Evolutionary conservation across 2,113 vertebrate genomes (phyloP).

Genomic region (Platycercus adscitus): DNA sequence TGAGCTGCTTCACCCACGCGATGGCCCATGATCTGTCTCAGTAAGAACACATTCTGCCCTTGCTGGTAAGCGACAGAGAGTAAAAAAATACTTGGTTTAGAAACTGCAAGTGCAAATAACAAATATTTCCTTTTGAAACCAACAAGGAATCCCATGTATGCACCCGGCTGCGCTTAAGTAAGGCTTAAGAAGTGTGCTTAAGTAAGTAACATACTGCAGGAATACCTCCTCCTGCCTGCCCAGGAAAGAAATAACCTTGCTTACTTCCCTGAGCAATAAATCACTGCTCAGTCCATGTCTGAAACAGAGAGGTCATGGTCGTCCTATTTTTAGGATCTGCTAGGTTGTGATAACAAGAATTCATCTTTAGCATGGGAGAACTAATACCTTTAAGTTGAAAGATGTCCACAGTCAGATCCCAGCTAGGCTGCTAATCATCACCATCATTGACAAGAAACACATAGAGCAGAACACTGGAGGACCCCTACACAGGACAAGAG

Average conservation of each 20-base stretch:
- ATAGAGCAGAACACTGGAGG: neutral
- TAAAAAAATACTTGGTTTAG: neutral
- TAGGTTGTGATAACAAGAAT: constrained; percentile 69
- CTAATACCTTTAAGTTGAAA: neutral
- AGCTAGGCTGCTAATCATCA: neutral
- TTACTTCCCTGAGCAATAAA: constrained; percentile 59
- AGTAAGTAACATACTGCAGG: neutral
- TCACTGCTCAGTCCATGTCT: constrained; percentile 55
- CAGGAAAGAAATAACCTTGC: neutral
- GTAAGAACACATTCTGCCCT: neutral
- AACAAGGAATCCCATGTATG: neutral
- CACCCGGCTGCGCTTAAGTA: neutral
- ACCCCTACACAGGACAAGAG: neutral
- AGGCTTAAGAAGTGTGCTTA: no score
- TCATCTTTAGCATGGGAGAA: constrained; percentile 59
- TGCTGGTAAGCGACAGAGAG: neutral
- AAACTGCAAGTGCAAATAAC: neutral
- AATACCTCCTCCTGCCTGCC: neutral
- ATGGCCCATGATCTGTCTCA: no score
- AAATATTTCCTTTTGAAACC: neutral
- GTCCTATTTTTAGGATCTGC: constrained; percentile 59
- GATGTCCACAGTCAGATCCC: neutral
- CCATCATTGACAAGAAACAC: neutral
- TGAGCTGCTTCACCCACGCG: neutral
- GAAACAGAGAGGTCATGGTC: constrained; percentile 70